Evolutionary conservation across 2,113 vertebrate genomes (phyloP).

Genomic region (Vidua macroura): DNA sequence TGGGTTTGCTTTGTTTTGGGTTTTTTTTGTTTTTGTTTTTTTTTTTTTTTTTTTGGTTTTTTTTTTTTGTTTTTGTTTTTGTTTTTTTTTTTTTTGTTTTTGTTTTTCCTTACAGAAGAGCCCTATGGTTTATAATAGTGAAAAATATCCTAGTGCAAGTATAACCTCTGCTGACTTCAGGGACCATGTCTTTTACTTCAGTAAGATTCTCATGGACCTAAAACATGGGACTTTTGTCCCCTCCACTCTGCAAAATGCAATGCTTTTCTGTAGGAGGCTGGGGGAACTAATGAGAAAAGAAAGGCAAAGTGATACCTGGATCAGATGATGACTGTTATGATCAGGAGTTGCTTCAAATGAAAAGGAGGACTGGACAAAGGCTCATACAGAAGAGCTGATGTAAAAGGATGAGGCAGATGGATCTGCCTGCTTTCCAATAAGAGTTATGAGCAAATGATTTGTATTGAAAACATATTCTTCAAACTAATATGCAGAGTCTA

Average conservation of each 20-base stretch:
- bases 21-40: neutral
- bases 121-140: neutral
- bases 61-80: neutral
- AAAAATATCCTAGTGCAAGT: neutral
- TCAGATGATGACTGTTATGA: neutral
- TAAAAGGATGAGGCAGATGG: neutral
- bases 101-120: neutral
- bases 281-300: neutral
- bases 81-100: neutral
- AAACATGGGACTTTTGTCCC: neutral
- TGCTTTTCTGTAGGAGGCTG: neutral
- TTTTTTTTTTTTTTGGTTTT: no score
- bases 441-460: neutral
- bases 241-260: neutral
- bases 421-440: neutral
- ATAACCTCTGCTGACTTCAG: neutral
- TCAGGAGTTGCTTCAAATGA: neutral
- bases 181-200: neutral
- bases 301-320: neutral
- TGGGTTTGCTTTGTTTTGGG: neutral
- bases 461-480: constrained; percentile 25
- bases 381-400: neutral
- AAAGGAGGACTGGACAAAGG: neutral
- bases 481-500: neutral
- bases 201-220: neutral